Conservation (phyloP, 2,888 invertebrate species). For the Mesorhabditis belari region DNA sequence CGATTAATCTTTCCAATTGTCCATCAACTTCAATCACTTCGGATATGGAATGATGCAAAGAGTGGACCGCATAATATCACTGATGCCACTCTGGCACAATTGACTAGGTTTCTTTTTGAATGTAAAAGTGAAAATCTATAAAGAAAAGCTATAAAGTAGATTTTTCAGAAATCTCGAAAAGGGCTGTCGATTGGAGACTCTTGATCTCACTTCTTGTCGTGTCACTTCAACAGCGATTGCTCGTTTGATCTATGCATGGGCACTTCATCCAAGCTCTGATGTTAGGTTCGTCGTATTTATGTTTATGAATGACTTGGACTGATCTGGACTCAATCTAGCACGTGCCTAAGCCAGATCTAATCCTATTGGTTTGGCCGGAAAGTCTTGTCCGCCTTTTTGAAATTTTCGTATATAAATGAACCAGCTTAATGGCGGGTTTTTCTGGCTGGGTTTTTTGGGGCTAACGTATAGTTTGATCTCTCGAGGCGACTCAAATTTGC, state of each 20-base stretch:
- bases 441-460: no score
- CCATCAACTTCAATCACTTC: constrained; percentile 15
- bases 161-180: constrained; percentile 9
- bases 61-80: constrained; percentile 27
- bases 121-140: neutral
- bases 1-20: neutral
- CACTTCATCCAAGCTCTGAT: constrained; percentile 11
- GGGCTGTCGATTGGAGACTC: constrained; percentile 19
- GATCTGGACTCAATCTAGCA: no score
- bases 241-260: constrained; percentile 17
- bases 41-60: constrained; percentile 37
- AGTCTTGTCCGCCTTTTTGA: no score
- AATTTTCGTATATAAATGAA: no score
- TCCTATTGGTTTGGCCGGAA: no score
- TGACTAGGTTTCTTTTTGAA: constrained; percentile 15
- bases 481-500: no score
- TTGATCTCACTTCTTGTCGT: constrained; percentile 24
- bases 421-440: no score
- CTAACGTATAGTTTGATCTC: no score
- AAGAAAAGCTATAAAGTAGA: neutral
- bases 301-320: no score
- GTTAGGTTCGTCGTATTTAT: constrained; percentile 3
- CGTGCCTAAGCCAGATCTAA: no score
- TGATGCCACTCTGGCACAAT: constrained; percentile 24
- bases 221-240: constrained; percentile 12